Evolutionary conservation across 2,888 invertebrate genomes (phyloP).

Genomic region (Aspidiotus destructor): DNA sequence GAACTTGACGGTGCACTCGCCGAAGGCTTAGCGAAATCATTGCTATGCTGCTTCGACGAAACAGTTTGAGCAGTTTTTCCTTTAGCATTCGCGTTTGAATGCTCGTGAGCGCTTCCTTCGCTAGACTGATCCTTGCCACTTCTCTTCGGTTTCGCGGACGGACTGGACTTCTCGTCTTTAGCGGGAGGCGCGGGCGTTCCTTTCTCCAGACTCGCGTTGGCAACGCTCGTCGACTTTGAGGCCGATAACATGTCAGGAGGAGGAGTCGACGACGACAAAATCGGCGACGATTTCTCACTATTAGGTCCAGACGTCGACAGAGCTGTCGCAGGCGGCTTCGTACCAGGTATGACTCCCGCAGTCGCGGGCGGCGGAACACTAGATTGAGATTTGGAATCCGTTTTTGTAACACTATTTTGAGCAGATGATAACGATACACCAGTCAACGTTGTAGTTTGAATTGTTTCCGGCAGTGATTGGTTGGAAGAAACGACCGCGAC

Average conservation of each 20-base stretch:
- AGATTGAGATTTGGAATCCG: conserved; percentile 2
- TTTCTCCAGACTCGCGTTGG: neutral
- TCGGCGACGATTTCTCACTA: conserved; percentile 17
- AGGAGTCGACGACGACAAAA: conserved; percentile 7
- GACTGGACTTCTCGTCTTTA: conserved; percentile 22
- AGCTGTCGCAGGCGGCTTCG: conserved; percentile 8
- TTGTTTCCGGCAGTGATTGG: conserved; percentile 16
- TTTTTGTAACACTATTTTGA: conserved; percentile 10
- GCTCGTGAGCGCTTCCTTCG: neutral
- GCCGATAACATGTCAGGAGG: conserved; percentile 7
- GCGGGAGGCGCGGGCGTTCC: neutral
- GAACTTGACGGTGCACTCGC: neutral
- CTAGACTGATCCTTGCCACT: conserved; percentile 13
- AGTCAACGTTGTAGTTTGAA: neutral
- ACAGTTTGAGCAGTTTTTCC: conserved; percentile 1
- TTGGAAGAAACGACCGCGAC: neutral
- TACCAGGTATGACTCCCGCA: neutral
- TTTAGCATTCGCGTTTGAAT: neutral
- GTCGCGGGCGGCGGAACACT: neutral
- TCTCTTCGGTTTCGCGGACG: conserved; percentile 25
- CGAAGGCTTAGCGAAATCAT: conserved; percentile 2
- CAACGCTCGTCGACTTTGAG: neutral
- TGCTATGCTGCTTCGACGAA: neutral
- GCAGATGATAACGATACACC: conserved; percentile 3
- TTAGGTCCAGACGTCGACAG: conserved; percentile 10